Conservation (phyloP, 2,888 invertebrate species). For the Conomelus anceps region DNA sequence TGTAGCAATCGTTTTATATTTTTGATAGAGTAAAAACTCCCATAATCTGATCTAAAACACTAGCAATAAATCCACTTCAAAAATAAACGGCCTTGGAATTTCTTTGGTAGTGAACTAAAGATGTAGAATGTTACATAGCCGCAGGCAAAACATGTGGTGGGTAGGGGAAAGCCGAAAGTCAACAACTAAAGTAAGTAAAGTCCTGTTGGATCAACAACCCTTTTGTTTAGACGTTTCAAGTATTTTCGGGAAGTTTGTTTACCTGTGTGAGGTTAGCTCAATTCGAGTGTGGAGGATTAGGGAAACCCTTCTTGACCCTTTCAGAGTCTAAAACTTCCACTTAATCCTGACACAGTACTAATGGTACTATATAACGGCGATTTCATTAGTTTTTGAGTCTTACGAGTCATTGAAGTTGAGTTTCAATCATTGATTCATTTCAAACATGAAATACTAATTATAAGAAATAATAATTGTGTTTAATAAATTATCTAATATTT, state of each 20-base stretch:
- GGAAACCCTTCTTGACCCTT: not conserved
- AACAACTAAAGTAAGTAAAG: not conserved
- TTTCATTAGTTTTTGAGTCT: no score
- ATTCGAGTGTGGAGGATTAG: not conserved
- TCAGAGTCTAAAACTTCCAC: not conserved
- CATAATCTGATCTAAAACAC: no score
- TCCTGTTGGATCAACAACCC: not conserved
- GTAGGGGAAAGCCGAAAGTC: not conserved
- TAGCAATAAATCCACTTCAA: not conserved
- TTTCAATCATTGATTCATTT: no score
- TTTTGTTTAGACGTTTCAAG: not conserved
- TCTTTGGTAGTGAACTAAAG: not conserved
- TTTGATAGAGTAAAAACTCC: no score
- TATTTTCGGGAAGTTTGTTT: not conserved
- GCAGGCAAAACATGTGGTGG: not conserved
- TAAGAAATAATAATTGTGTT: no score
- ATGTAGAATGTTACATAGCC: not conserved
- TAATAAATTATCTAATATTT: no score
- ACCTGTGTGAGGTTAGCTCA: not conserved
- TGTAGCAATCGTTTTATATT: no score
- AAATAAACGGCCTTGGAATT: not conserved
- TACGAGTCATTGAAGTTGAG: no score
- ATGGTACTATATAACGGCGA: no score
- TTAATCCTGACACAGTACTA: no score
- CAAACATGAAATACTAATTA: no score